Conservation (phyloP, 1,140 invertebrate genomes). For the Drosophila mayri region DNA sequence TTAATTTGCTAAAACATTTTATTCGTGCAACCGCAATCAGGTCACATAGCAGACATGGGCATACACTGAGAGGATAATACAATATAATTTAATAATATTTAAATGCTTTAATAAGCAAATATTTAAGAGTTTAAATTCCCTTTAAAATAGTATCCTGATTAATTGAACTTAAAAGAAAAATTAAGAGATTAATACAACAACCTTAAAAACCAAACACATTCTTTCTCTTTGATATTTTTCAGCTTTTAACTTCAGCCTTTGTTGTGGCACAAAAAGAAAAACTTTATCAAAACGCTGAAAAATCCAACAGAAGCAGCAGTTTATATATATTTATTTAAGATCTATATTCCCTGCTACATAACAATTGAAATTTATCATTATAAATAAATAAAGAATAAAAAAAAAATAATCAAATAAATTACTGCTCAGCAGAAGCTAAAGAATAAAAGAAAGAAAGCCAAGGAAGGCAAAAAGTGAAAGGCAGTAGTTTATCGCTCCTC, state of each 20-base stretch:
- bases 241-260: constrained; percentile 24
- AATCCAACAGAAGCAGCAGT: constrained; percentile 9
- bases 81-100: neutral
- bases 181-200: neutral
- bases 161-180: neutral
- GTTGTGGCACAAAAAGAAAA: constrained; percentile 20
- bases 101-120: neutral
- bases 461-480: constrained; percentile 37
- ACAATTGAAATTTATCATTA: constrained; percentile 42
- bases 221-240: constrained; percentile 16
- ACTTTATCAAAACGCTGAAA: constrained; percentile 13
- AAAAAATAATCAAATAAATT: constrained; percentile 26
- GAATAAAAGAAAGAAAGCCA: neutral
- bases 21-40: constrained; percentile 31
- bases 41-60: constrained; percentile 22
- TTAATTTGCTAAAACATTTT: constrained; percentile 29
- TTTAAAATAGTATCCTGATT: neutral
- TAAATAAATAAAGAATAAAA: constrained; percentile 23
- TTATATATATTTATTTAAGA: constrained; percentile 7
- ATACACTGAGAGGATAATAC: too few relatives aligned
- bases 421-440: neutral
- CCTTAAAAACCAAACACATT: neutral
- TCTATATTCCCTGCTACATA: constrained; percentile 5
- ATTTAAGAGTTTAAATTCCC: neutral
- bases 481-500: constrained; percentile 29